Evolutionary conservation across 1,140 invertebrate genomes (phyloP).

Genomic region (Parasteatoda tepidariorum): DNA sequence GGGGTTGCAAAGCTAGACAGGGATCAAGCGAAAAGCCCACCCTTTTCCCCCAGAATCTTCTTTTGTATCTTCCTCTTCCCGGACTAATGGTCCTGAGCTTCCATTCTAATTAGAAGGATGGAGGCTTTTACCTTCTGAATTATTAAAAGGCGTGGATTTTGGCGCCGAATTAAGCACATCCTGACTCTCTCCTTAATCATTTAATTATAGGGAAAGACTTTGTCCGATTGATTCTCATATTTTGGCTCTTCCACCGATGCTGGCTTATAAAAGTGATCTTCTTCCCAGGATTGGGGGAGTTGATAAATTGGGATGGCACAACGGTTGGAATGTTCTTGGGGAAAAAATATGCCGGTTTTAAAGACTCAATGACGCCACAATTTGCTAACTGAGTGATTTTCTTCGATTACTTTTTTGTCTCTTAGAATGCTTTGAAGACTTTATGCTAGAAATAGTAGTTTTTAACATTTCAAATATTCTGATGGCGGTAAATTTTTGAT

Average conservation of each 20-base stretch:
- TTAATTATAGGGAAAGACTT: slow-evolving; percentile 54
- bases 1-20: slow-evolving; percentile 17
- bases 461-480: too few species aligned
- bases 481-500: too few species aligned
- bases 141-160: slow-evolving; percentile 60
- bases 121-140: slow-evolving; percentile 60
- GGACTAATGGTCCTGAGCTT: slow-evolving; percentile 29
- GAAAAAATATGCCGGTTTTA: too few species aligned
- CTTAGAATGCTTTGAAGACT: too few species aligned
- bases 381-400: too few species aligned
- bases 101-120: slow-evolving; percentile 51
- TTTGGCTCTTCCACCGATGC: not conserved
- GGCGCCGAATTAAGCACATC: slow-evolving; percentile 56
- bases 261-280: not conserved
- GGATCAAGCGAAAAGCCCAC: slow-evolving; percentile 27
- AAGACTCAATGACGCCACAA: too few species aligned
- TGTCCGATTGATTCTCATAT: slow-evolving; percentile 57
- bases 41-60: not conserved
- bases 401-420: too few species aligned
- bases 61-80: not conserved
- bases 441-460: too few species aligned
- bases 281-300: not conserved
- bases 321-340: too few species aligned
- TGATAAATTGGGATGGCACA: not conserved
- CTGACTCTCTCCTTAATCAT: slow-evolving; percentile 52